Conservation (phyloP, 2,888 invertebrate species). For the Diaphora mendica region DNA sequence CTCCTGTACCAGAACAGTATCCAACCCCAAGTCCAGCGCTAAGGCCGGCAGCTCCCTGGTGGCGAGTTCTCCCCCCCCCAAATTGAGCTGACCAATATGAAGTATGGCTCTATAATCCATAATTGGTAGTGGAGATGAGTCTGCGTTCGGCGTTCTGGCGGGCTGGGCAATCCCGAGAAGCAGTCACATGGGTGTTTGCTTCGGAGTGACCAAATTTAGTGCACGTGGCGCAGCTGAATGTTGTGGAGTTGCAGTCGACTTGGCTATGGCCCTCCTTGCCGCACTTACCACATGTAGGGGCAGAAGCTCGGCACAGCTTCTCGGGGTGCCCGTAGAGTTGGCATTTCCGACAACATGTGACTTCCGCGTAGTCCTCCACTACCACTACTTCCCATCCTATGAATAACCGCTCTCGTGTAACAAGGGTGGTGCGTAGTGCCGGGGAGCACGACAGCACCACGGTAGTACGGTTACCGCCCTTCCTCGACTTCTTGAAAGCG, state of each 20-base stretch:
- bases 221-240: slow-evolving; percentile 42
- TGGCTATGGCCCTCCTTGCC: slow-evolving; percentile 32
- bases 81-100: slow-evolving; percentile 23
- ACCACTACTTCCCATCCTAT: slow-evolving; percentile 34
- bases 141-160: slow-evolving; percentile 33
- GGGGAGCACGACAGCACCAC: too few relatives aligned
- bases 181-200: slow-evolving; percentile 27
- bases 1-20: slow-evolving; percentile 48
- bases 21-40: slow-evolving; percentile 27
- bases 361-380: slow-evolving; percentile 20
- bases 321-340: slow-evolving; percentile 59
- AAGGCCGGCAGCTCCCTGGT: slow-evolving; percentile 39
- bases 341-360: slow-evolving; percentile 52
- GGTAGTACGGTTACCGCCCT: too few relatives aligned
- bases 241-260: neutral
- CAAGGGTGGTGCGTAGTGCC: too few relatives aligned
- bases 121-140: slow-evolving; percentile 1
- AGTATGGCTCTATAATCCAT: slow-evolving; percentile 17
- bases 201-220: slow-evolving; percentile 25
- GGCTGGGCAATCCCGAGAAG: slow-evolving; percentile 4
- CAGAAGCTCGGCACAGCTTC: slow-evolving; percentile 39
- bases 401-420: slow-evolving; percentile 16
- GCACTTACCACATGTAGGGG: too few relatives aligned
- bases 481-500: too few relatives aligned
- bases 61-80: slow-evolving; percentile 29